A percentile compares a stretch with the other conserved stretches of the same genome.
Conservation (phyloP, 2,888 invertebrate genomes). For the Metacarcinus magister region DNA sequence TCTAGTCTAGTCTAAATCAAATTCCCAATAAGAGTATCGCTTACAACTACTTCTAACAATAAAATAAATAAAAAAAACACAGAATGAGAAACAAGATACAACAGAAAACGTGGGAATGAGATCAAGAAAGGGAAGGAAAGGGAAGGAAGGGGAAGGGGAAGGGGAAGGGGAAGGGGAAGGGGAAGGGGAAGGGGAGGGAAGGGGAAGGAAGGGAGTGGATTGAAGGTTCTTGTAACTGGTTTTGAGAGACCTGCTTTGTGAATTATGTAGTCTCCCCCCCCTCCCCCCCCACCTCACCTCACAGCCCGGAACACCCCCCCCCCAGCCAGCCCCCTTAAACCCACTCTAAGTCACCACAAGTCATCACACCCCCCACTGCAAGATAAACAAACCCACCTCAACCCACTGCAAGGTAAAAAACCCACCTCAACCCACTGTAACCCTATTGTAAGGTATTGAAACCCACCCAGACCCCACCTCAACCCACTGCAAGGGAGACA, state of each 20-base stretch:
- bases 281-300: too few relatives aligned
- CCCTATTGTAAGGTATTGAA: not conserved
- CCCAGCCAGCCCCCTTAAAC: not conserved
- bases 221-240: too few relatives aligned
- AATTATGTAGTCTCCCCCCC: too few relatives aligned
- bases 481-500: not conserved
- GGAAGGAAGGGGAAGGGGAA: not conserved
- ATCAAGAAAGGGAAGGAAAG: not conserved
- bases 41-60: not conserved
- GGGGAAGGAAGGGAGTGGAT: not conserved
- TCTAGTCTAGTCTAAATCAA: not conserved
- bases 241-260: too few relatives aligned
- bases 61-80: not conserved
- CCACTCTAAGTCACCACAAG: not conserved
- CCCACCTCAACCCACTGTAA: not conserved
- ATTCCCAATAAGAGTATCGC: not conserved
- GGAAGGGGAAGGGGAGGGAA: not conserved
- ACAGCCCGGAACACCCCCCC: too few relatives aligned
- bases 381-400: not conserved
- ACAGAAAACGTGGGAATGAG: not conserved
- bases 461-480: not conserved
- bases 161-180: not conserved
- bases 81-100: not conserved
- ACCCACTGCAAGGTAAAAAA: not conserved
- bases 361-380: not conserved